Evolutionary conservation across 2,797 vertebrate species (phyloP).

Genomic region (Aratinga solstitialis): DNA sequence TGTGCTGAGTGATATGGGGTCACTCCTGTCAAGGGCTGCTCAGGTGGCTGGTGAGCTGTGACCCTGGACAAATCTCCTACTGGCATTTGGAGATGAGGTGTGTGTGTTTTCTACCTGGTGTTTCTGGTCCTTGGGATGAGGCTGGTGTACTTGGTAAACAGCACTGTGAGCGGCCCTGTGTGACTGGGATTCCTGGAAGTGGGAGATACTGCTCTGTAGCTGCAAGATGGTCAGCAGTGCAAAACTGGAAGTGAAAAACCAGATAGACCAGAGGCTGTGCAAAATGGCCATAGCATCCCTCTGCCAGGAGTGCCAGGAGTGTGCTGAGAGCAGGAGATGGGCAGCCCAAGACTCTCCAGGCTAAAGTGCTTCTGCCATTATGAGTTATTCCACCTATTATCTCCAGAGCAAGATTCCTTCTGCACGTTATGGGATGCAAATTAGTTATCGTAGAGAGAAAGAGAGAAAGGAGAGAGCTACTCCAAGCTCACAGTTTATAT

Average conservation of each 20-base stretch:
- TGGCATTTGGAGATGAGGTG: not conserved
- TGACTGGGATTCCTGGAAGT: not conserved
- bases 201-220: not conserved
- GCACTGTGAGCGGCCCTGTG: rapidly evolving
- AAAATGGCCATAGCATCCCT: not conserved
- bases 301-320: not conserved
- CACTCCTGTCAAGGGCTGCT: not conserved
- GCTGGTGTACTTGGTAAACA: not conserved
- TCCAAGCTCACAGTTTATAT: not conserved
- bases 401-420: not conserved
- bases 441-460: not conserved
- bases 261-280: not conserved
- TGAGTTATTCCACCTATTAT: not conserved
- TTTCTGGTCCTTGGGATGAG: not conserved
- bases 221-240: not conserved
- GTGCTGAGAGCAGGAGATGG: not conserved
- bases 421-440: not conserved
- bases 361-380: not conserved
- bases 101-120: not conserved
- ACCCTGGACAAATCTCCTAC: not conserved
- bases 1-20: not conserved
- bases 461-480: not conserved
- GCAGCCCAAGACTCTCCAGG: not conserved
- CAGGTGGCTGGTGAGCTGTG: not conserved
- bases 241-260: not conserved